Percentiles rank a stretch among this genome's conserved stretches.
Conservation (phyloP, 2,113 vertebrate genomes). For the Cercocebus atys region DNA sequence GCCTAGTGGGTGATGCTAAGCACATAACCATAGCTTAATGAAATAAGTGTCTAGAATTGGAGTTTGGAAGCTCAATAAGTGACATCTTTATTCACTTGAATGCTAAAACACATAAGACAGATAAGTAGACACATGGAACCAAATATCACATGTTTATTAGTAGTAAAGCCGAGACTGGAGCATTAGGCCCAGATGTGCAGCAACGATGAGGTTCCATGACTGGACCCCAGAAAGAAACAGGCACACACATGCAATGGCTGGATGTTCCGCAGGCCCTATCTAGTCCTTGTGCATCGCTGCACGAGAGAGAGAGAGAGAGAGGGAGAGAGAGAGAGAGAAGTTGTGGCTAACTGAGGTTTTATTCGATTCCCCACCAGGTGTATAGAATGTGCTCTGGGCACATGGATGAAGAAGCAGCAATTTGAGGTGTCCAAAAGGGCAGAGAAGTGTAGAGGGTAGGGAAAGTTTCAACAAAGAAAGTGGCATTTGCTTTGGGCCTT, state of each 20-base stretch:
- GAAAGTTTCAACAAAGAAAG: background rate
- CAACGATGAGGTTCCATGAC: background rate
- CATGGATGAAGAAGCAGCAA: background rate
- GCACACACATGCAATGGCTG: accelerated
- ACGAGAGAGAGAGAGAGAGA: background rate
- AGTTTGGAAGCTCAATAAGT: background rate
- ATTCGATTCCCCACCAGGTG: background rate
- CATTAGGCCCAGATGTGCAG: background rate
- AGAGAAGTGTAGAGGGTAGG: background rate
- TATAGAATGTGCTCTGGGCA: background rate
- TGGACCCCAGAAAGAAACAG: background rate
- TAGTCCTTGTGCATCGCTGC: accelerated
- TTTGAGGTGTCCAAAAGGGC: background rate
- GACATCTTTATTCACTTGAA: background rate
- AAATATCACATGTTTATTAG: background rate
- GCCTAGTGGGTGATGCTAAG: background rate
- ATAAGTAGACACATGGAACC: background rate
- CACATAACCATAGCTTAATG: background rate
- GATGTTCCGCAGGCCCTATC: accelerated
- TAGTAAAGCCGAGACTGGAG: background rate
- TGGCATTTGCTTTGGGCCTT: background rate
- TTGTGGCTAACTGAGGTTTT: background rate
- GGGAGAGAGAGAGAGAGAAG: background rate
- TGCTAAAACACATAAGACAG: background rate
- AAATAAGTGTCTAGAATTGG: background rate